phyloP scores from a whole-genome alignment of 2,797 vertebrate genomes.

The Anisognathus igniventris region DNA sequence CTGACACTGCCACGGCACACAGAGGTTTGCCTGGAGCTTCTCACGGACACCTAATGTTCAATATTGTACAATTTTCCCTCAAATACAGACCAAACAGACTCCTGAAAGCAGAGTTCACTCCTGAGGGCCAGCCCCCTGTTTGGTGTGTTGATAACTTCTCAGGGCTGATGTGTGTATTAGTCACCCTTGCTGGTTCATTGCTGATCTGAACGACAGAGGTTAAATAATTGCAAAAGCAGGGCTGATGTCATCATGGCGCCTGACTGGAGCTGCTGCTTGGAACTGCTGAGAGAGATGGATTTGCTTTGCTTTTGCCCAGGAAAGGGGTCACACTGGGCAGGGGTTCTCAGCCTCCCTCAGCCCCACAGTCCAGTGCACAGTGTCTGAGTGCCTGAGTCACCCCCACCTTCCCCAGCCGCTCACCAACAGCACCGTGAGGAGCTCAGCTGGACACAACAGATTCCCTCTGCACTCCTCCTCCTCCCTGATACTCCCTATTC shows the following conservation, averaged over 20 bases:
- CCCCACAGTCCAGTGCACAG: neutral
- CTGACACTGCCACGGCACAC: neutral
- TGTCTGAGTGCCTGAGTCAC: neutral
- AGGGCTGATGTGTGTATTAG: slow-evolving; percentile 22
- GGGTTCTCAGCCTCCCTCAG: neutral
- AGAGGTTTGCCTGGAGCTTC: neutral
- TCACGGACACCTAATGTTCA: accelerated
- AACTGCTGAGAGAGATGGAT: neutral
- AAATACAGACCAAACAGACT: neutral
- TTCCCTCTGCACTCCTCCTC: neutral
- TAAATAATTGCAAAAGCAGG: slow-evolving; percentile 37
- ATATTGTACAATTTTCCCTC: neutral
- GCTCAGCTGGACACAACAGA: neutral
- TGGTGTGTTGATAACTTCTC: neutral
- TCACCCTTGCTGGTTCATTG: slow-evolving; percentile 44
- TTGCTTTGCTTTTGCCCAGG: neutral
- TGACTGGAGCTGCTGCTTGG: neutral
- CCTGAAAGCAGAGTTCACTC: neutral
- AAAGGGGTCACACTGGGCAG: neutral
- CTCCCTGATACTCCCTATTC: neutral
- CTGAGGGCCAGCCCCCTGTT: neutral
- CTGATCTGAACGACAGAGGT: slow-evolving; percentile 48
- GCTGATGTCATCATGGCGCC: slow-evolving; percentile 47
- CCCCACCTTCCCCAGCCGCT: neutral
- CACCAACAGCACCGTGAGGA: neutral